Base-by-base conservation (phyloP, 2,888 invertebrate genomes). In the Antheraea yamamai region DNA sequence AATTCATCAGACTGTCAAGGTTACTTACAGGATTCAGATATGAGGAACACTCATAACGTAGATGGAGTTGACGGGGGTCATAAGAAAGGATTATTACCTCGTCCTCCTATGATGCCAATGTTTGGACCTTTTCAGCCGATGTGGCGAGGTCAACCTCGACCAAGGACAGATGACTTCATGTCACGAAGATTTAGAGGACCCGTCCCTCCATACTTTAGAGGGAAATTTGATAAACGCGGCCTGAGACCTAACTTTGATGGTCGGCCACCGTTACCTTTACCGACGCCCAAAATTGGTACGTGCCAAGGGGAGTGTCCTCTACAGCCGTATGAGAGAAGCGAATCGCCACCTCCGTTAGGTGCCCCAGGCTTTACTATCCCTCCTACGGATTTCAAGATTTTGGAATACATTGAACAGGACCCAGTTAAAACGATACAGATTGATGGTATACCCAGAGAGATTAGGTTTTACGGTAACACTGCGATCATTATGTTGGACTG, bases 401-500 rank as follows among this genome's bases (percentile, higher is more conserved):
- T 95, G 47, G 95, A 95, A 75, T 95, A 91, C 79, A 93, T 95
- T 18, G 93, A 94, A 66, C 91, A 90, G 75, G 97, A 97, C 85
- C 96, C 97, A 0, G 97, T 97, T 81, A 97, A 97, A 81, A 97
- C 97, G 8, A 97, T 98, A 58, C 96, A 96, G 77, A 98, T 99
- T 71, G 98, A 98, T 87, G 97, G 97, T 0, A 92, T 96, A 26
- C 96, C 97, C 0, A 95, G 98, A 80, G 98, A 98, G 86, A 97
- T 98, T 72, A 94, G 98, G 30, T 98, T 98, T 84, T 98, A 99
- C 84, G 98, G 97, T 30, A 97, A 98, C 78, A 97, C 96, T 1
- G 98, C 98, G 0, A 96, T 98, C 52, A 97, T 98, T 2, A 97
- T 99, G 87, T 96, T 98, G 93, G 97, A 97, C 76, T 97, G 97